These are phyloP conservation scores for Crossaster papposus DNA, from an alignment of 53 echinoderm and acorn worm species.

Conservation along the genomic window DNA sequence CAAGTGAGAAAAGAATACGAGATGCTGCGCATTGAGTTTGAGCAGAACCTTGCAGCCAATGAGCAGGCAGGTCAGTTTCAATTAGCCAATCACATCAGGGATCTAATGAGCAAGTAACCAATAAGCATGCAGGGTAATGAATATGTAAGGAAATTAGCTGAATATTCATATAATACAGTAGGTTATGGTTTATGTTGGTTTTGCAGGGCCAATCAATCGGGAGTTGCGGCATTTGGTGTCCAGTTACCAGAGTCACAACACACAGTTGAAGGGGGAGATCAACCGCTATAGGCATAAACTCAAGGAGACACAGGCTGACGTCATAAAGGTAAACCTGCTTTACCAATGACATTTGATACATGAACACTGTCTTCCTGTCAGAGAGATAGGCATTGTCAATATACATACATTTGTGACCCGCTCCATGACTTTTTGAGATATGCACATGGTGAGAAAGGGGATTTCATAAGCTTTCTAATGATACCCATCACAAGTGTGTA, in stretches of 20 bases:
- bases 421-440: no score
- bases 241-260: slow-evolving; percentile 94
- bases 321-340: slow-evolving; percentile 77
- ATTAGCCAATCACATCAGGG: slow-evolving; percentile 64
- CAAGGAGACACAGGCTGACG: slow-evolving; percentile 83
- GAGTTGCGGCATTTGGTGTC: slow-evolving; percentile 90
- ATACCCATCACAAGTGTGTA: no score
- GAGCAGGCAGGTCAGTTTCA: slow-evolving; percentile 90
- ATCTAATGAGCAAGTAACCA: slow-evolving; percentile 80
- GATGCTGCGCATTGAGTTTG: slow-evolving; percentile 99
- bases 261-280: slow-evolving; percentile 93
- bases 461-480: no score
- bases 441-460: no score
- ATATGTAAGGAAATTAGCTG: not conserved
- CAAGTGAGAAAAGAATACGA: slow-evolving; percentile 99
- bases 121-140: slow-evolving; percentile 67
- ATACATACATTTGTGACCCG: no score
- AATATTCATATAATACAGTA: not conserved
- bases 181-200: not conserved
- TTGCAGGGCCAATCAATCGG: slow-evolving; percentile 91
- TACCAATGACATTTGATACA: not conserved
- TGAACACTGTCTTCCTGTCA: no score
- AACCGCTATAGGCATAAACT: slow-evolving; percentile 88
- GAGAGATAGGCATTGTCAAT: no score
- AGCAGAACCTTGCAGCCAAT: slow-evolving; percentile 97